Evolutionary conservation across 2,888 invertebrate species (phyloP), one percentile per base, ranked within the genome.

Genomic region (Ormyrus pomaceus): DNA sequence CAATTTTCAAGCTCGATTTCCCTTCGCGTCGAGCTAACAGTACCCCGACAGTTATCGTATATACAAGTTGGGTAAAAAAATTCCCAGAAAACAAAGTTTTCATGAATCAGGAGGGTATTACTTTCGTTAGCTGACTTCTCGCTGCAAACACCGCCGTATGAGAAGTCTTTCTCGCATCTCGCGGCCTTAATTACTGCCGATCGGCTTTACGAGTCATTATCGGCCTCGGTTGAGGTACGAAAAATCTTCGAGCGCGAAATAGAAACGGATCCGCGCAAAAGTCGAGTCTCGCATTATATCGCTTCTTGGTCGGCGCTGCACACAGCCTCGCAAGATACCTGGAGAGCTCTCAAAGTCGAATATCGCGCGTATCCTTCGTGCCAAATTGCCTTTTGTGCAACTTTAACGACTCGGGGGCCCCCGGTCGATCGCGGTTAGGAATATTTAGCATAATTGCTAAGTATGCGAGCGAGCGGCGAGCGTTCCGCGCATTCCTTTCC

Each of bases 141-240:
- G 3, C 34, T 34, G 34, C 45, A 34, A 7, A 11, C 8, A 11
- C 7, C 7, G 34, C 5, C 19, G n/a, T 34, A 61, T 13, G 55
- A 65, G 58, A 56, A 45, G 5, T 34, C 4, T 71, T 55, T 19
- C 50, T 48, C 61, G 53, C 50, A 10, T 7, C 50, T 11, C 13
- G n/a, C n/a, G 59, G 2, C n/a, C 71, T 61, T 72, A 58, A 75
- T 79, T 75, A 62, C 68, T 13, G 9, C 10, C 48, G 50, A 45
- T 58, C 6, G 65, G 61, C 62, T 81, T 77, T 73, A 80, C 72
- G 76, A 80, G 61, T 66, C 56, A 80, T 76, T 68, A 68, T 80
- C 71, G 62, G 48, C 51, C 51, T 48, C 19, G 46, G 34, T 62
- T 58, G 69, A 55, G 53, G 3, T 53, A 65, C 62, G 74, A 80